Evolutionary conservation across 2,113 vertebrate species (phyloP), one percentile per base, ranked within the genome.

Genomic region (Bambusicola thoracicus): DNA sequence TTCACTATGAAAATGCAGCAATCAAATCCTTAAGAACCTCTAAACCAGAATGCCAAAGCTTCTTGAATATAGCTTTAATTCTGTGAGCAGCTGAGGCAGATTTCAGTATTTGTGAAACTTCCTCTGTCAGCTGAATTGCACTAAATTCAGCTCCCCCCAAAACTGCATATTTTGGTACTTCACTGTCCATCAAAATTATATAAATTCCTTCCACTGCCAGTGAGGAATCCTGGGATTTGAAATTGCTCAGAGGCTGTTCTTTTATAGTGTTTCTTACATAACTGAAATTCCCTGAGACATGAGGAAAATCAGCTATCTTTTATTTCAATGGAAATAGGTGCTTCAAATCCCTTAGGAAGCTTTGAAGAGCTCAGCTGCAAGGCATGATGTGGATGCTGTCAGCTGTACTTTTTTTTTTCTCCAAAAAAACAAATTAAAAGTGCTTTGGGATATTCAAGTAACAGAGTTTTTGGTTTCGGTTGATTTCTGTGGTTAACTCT

Each of bases 351-450:
- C 72, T 85, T 13, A 77, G 68, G 89, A 69, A 91, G 90, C 90
- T 90, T 7, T 87, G 88, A 38, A 95, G 85, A 82, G 83, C 73
- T 74, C 81, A n/a, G 90, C 83, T 93, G 85, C 67, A 74, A 84
- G 55, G 81, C 70, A 77, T 14, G 2, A 76, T 46, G 44, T 67
- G 6, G 66, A 73, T 70, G 34, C 65, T 90, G 80, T 15, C 89
- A 82, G 88, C 72, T 87, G 25, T 11, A 51, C 40, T 62, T 75
- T 27, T 58, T 15, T 14, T 18, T 14, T 29, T 25, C 20, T 2
- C 4, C 2, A 44, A 66, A 53, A 81, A 55, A 49, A 58, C 17
- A 75, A 89, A 89, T 34, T 9, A 48, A 74, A 1, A 29, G 10
- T 69, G 55, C 41, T 93, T 53, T 87, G 44, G 81, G 78, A 81